phyloP scores from a whole-genome alignment of 92 coral and sea anemone genomes.

The Metridium senile region DNA sequence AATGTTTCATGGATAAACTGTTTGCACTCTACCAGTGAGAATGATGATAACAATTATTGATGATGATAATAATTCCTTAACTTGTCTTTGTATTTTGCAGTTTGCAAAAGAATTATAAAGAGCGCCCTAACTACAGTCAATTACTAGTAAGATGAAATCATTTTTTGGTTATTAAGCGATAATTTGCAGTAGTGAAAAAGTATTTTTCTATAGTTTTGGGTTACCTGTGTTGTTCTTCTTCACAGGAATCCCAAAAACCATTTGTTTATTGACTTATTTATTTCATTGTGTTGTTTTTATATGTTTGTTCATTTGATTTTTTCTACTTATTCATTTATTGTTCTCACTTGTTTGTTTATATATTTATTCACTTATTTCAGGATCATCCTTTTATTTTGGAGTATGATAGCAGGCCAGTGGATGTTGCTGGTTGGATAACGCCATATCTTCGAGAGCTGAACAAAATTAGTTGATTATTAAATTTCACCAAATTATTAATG shows the following conservation, averaged over 20 bases:
- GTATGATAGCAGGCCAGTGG: constrained; percentile 60
- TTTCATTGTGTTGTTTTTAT: too few species aligned
- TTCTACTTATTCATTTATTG: neutral
- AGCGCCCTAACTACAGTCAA: constrained; percentile 79
- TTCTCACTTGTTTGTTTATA: neutral
- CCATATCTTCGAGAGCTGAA: constrained; percentile 80
- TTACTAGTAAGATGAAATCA: constrained; percentile 64
- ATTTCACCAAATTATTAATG: too few species aligned
- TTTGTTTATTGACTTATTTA: too few species aligned
- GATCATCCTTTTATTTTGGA: constrained; percentile 77
- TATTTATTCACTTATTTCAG: too few species aligned
- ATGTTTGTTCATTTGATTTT: neutral
- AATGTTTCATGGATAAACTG: too few species aligned
- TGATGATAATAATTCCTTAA: too few species aligned
- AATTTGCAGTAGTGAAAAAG: too few species aligned
- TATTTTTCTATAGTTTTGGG: neutral
- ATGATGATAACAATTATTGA: neutral
- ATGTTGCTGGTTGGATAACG: constrained; percentile 72
- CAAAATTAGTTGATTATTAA: constrained; percentile 34
- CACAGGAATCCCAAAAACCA: constrained; percentile 1
- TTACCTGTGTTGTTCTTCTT: neutral
- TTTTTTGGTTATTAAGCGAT: neutral
- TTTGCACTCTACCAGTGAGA: too few species aligned
- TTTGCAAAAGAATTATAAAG: constrained; percentile 72
- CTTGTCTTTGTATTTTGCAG: constrained; percentile 27